A percentile compares a stretch with the other conserved stretches of the same genome.
Evolutionary conservation across 1,140 invertebrate species (phyloP).

Genomic region (Penaeus vannamei): DNA sequence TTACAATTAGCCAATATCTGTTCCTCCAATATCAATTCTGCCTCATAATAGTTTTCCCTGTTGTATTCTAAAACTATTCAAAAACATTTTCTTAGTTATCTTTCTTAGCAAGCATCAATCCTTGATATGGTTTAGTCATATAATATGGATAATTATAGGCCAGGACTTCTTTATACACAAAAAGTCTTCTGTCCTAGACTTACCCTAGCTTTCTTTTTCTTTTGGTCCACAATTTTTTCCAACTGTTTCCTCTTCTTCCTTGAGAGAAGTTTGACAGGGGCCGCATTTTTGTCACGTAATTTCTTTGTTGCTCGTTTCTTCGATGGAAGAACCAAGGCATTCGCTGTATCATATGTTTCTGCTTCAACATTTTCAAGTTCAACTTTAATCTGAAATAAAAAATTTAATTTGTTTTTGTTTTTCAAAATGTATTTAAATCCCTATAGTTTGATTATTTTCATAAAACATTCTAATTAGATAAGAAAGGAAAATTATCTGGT

Average conservation of each 20-base stretch:
- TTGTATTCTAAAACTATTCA: no score
- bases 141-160: no score
- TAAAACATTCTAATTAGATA: neutral
- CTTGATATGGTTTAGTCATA: no score
- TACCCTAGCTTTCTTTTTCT: conserved; percentile 91
- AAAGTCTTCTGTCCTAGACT: neutral
- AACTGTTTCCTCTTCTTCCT: conserved; percentile 90
- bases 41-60: no score
- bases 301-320: conserved; percentile 85
- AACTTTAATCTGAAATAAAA: conserved; percentile 71
- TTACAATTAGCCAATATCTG: no score
- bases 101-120: no score
- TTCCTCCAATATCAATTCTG: no score
- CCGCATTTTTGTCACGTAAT: conserved; percentile 74
- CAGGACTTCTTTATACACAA: no score
- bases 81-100: no score
- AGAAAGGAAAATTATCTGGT: no score
- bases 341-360: conserved; percentile 71
- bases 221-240: conserved; percentile 88
- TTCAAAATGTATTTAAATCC: neutral
- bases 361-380: conserved; percentile 74
- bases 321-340: conserved; percentile 85
- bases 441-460: neutral
- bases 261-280: conserved; percentile 80
- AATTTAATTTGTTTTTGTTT: neutral